Conservation (phyloP, 2,113 vertebrate genomes). For the Rutilus rutilus region DNA sequence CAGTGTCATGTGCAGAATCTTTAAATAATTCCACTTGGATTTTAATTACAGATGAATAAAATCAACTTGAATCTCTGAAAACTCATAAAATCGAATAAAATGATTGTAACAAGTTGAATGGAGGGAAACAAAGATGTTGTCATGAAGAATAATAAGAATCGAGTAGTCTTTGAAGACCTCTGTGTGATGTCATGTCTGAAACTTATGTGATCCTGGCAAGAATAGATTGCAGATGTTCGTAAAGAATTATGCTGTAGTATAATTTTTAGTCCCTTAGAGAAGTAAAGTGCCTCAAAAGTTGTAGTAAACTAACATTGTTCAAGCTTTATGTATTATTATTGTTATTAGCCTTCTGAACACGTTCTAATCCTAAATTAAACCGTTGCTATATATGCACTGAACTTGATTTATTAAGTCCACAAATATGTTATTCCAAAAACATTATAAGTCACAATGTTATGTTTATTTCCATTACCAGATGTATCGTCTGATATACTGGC, state of each 20-base stretch:
- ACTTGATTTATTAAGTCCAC: constrained; percentile 36
- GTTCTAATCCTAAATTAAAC: constrained; percentile 36
- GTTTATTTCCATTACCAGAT: constrained; percentile 4
- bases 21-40: not conserved
- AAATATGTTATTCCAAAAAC: constrained; percentile 24
- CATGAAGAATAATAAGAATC: not conserved
- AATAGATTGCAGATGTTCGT: not conserved
- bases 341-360: constrained; percentile 21
- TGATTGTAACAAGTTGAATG: not conserved
- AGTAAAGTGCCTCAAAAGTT: constrained; percentile 15
- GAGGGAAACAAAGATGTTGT: not conserved
- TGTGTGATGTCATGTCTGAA: not conserved
- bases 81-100: not conserved
- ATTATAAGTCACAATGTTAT: not conserved
- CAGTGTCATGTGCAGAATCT: constrained; percentile 7
- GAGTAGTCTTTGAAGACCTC: not conserved
- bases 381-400: constrained; percentile 32
- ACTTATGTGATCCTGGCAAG: not conserved
- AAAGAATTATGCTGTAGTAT: not conserved
- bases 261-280: constrained; percentile 15
- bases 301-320: constrained; percentile 9
- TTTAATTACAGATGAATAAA: not conserved
- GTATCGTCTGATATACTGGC: not conserved
- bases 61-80: not conserved
- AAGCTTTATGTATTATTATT: constrained; percentile 9